Base-by-base conservation (phyloP, 2,113 vertebrate species). In the Cranoglanis bouderius region DNA sequence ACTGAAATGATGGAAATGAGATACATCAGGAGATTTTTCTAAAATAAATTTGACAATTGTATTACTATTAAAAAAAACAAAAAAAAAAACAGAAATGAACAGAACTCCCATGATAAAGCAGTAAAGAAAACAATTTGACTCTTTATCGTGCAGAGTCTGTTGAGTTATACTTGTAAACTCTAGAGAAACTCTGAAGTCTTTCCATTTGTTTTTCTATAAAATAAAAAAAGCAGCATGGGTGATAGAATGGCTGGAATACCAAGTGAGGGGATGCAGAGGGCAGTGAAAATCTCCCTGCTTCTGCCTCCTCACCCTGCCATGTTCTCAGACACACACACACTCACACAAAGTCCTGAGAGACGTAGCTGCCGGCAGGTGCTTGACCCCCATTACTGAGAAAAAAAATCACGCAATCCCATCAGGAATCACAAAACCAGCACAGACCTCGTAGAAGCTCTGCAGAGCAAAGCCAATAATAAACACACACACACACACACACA, bases 211-310 rank as follows among this genome's bases (percentile, higher is more conserved):
- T 90, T 90, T 65, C 72, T 19, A 6, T 84, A 65, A 29, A 57
- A 12, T n/a, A 59, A 51, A 77, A n/a, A 85, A 67, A 46, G 59
- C 67, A 87, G 43, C 72, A 59, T 49, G 82, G 29, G 32, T 19
- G 70, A 70, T 57, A 75, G 55, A 24, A 63, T 88, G 86, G 46
- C 12, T 59, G 77, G 92, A 91, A 91, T 91, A 84, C 80, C 29
- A 80, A 92, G 67, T 1, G 2, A 75, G 38, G 26, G 81, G 74
- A 90, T 86, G 84, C 84, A 80, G 38, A 59, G 83, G 75, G 81
- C 38, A 51, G 83, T 82, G 85, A 85, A 87, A 63, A 63, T 57
- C 53, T 77, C 29, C 55, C 16, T 29, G 16, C 72, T 75, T 80
- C 61, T 51, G 21, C 70, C 70, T 65, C 32, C 29, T 81, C 65